Evolutionary conservation across 2,888 invertebrate species (phyloP), one percentile per base, ranked within the genome.

Genomic region (Dendrolimus houi): DNA sequence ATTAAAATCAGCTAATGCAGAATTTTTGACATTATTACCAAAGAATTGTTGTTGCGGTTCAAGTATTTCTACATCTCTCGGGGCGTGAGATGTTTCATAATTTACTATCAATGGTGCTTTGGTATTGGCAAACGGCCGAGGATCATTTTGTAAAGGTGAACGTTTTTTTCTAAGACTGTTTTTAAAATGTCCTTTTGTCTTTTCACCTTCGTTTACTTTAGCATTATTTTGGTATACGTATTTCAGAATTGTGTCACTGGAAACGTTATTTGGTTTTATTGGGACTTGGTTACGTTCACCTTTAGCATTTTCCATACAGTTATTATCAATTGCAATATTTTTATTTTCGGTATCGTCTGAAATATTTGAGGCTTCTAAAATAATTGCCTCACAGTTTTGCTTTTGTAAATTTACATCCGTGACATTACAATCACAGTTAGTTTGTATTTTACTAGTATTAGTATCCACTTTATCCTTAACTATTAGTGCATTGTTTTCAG

Each of bases 1-100:
- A 56, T 81, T 79, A 60, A 84, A 87, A 68, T 87, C 80, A 52
- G 86, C 87, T 69, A 88, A 69, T 55, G 77, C 69, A 3, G 77
- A 71, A 47, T 66, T 67, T 62, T 78, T 74, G 29, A 85, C 75
- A 47, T 71, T 63, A 52, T 74, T 75, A 47, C 62, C 64, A 29
- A 29, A 29, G 7, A 69, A 67, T 53, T 64, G 64, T 61, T 68
- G 60, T 10, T 66, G 64, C 56, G 71, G 65, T 7, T 69, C 57
- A 58, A 66, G 63, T 41, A 54, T 41, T 60, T 67, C 69, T 63
- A 60, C 63, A 52, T 75, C 65, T 60, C 67, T 65, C 53, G 68
- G 70, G 42, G 65, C 63, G 63, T 86, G 84, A 54, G 67, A 65
- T 42, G 81, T 84, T 69, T 82, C 76, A 60, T 84, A 83, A 64